A percentile compares a stretch with the other conserved stretches of the same genome.
These are phyloP conservation scores for Philhelius pedissequus DNA, from an alignment of 2,888 invertebrate species.

Conservation along the genomic window DNA sequence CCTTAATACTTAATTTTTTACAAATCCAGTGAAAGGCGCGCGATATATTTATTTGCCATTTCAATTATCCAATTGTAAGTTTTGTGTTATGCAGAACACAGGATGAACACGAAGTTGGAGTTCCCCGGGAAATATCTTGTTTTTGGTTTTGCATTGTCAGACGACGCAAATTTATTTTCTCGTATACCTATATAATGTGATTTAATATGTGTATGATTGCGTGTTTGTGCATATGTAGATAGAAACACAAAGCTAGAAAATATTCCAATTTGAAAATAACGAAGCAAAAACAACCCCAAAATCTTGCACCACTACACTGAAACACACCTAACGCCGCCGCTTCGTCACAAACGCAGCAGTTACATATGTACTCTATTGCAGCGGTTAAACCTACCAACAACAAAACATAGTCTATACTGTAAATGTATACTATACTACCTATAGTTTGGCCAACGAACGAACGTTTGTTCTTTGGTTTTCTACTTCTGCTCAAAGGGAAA, in stretches of 20 bases:
- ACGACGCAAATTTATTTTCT: neutral
- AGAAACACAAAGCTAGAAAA: slow-evolving; percentile 31
- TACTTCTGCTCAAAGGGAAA: slow-evolving; percentile 9
- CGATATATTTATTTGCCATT: slow-evolving; percentile 29
- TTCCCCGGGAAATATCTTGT: slow-evolving; percentile 48
- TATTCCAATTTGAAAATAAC: slow-evolving; percentile 52
- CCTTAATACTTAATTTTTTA: neutral
- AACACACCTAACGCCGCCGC: slow-evolving; percentile 50
- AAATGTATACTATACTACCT: too few relatives aligned
- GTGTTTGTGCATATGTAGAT: slow-evolving; percentile 8
- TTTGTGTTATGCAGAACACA: neutral
- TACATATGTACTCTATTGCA: slow-evolving; percentile 50
- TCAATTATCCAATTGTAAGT: neutral
- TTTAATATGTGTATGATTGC: slow-evolving; percentile 11
- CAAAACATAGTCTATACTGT: slow-evolving; percentile 28
- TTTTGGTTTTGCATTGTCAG: slow-evolving; percentile 37
- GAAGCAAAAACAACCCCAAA: slow-evolving; percentile 53
- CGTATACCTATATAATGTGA: neutral
- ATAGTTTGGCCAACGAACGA: slow-evolving; percentile 29
- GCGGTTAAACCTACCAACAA: slow-evolving; percentile 27
- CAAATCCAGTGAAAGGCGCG: slow-evolving; percentile 67
- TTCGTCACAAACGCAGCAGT: slow-evolving; percentile 6
- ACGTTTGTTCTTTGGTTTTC: slow-evolving; percentile 30
- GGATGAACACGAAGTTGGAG: neutral
- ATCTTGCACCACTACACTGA: slow-evolving; percentile 47